Evolutionary conservation across 2,113 vertebrate genomes (phyloP), one percentile per base, ranked within the genome.

Genomic region (Tretioscincus oriximinensis): DNA sequence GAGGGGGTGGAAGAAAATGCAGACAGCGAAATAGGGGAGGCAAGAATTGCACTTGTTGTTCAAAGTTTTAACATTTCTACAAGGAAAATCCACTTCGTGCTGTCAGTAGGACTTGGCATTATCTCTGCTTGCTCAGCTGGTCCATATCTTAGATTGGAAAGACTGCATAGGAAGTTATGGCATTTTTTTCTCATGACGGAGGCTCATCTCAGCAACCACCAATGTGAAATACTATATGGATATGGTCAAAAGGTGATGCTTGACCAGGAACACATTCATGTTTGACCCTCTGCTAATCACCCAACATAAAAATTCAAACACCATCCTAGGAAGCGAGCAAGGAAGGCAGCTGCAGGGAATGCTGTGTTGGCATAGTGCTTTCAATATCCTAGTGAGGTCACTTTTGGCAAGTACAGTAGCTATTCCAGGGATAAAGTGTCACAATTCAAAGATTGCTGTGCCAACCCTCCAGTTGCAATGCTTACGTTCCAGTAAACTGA

Each of bases 191-290:
- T 60, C n/a, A 58, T 78, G 49, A 4, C 0, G 2, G 14, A 67
- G 71, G 35, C 7, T 74, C 64, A 26, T 63, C 35, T 74, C 41
- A 69, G 80, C 22, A 29, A 28, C 45, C 35, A 7, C 31, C 35
- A 66, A n/a, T 22, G 69, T 61, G 69, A 69, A 71, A 58, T 22
- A 35, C 24, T 75, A 61, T 18, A 60, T 29, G 7, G 41, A 22
- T 75, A 74, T 74, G 77, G 64, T 68, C 71, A 70, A 74, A 77
- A 84, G 71, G 66, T 79, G 45, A 74, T 35, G 16, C 47, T 61
- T 45, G 51, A 29, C 12, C 35, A 68, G 21, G 35, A 47, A 51
- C 65, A 75, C 72, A 73, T 76, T 64, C 22, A 22, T 81, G 51
- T 84, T 69, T 74, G 41, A 51, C 71, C 51, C n/a, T 81, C 41